Conservation (phyloP, 2,888 invertebrate genomes). For the Prenolepis imparis region DNA sequence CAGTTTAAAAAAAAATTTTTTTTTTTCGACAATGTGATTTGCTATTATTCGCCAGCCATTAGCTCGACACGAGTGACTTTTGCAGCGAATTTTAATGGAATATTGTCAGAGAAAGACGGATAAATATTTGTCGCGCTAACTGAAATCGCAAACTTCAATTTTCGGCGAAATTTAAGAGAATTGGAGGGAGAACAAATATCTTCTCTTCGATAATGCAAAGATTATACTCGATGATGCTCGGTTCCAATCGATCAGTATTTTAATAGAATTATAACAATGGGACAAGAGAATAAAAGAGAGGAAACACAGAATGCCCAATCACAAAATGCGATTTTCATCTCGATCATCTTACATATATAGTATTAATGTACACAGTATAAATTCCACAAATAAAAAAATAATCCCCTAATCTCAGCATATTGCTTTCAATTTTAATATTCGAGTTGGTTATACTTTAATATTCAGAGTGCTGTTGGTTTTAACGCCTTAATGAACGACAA, state of each 20-base stretch:
- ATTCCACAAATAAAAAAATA: background rate
- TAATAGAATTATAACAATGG: background rate
- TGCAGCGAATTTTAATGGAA: background rate
- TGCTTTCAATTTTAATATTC: background rate
- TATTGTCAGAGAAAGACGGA: no score
- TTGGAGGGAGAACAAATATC: background rate
- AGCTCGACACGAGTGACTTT: background rate
- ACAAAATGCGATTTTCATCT: background rate
- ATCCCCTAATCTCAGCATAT: background rate
- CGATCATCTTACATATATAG: background rate
- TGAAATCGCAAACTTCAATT: background rate
- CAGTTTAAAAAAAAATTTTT: background rate
- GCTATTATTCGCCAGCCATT: background rate
- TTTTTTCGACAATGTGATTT: background rate
- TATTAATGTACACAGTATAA: no score
- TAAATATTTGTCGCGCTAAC: conserved; percentile 21
- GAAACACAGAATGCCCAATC: background rate
- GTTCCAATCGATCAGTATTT: background rate
- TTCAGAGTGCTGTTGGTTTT: conserved; percentile 11
- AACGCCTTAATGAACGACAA: conserved; percentile 16
- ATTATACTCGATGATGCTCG: background rate
- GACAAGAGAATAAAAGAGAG: no score
- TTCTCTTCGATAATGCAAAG: background rate
- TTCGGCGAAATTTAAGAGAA: background rate
- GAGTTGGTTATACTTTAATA: conserved; percentile 2